Conservation (phyloP, 2,888 invertebrate genomes). For the Bedellia somnulentella region DNA sequence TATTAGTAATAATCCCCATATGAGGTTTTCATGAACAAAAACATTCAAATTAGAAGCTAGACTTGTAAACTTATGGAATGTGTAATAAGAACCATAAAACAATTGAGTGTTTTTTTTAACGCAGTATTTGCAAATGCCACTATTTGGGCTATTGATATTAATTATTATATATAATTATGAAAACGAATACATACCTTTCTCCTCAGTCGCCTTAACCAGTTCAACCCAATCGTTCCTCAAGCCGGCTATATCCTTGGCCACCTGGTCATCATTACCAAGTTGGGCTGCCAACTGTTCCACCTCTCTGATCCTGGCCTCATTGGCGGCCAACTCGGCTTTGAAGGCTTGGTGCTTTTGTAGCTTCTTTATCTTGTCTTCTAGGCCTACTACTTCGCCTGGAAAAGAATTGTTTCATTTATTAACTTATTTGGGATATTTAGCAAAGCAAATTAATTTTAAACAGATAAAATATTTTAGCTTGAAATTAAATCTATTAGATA, state of each 20-base stretch:
- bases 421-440: background rate
- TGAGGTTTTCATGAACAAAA: too few species aligned
- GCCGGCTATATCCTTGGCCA: constrained; percentile 71
- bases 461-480: too few species aligned
- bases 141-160: background rate
- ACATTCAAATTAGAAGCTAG: too few species aligned
- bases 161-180: background rate
- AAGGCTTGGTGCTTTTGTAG: constrained; percentile 94
- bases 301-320: constrained; percentile 81
- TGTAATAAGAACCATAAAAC: too few species aligned
- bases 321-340: constrained; percentile 88
- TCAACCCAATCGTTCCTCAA: constrained; percentile 75
- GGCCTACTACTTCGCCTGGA: constrained; percentile 69
- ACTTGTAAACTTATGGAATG: too few species aligned
- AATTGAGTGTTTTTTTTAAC: too few species aligned
- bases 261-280: constrained; percentile 70
- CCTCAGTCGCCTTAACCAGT: constrained; percentile 69
- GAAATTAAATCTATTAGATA: too few species aligned
- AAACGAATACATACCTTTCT: constrained; percentile 26
- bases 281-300: constrained; percentile 76
- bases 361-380: constrained; percentile 95
- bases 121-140: too few species aligned
- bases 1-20: too few species aligned
- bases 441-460: too few species aligned
- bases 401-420: background rate